Evolutionary conservation across 2,888 invertebrate genomes (phyloP).

Genomic region (Nomada fabriciana): DNA sequence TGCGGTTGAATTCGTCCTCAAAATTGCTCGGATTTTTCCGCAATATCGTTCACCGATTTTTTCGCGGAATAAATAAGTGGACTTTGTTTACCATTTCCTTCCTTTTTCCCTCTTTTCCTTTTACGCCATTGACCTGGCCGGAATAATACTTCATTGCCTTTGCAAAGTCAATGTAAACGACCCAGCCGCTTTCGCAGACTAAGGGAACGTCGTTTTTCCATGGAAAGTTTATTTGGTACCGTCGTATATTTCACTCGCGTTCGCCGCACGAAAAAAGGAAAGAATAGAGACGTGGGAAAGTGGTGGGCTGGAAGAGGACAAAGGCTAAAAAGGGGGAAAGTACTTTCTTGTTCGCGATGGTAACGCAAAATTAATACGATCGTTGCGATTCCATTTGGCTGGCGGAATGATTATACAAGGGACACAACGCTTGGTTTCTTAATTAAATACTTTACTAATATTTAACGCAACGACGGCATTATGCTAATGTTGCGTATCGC

Average conservation of each 20-base stretch:
- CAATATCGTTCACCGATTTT: neutral
- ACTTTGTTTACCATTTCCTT: constrained; percentile 11
- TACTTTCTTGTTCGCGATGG: constrained; percentile 10
- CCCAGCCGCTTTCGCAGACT: constrained; percentile 17
- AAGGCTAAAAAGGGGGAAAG: neutral
- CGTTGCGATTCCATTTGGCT: constrained; percentile 19
- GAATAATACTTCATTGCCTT: constrained; percentile 34
- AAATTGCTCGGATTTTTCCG: neutral
- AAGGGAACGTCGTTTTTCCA: constrained; percentile 42
- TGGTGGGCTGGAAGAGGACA: neutral
- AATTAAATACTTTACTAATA: constrained; percentile 19
- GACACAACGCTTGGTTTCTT: neutral
- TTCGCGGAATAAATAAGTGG: neutral
- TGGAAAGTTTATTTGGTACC: constrained; percentile 47
- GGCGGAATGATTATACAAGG: neutral
- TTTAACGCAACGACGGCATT: neutral
- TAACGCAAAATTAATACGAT: constrained; percentile 34
- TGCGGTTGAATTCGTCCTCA: neutral
- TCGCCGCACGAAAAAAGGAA: neutral
- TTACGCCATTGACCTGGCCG: constrained; percentile 13
- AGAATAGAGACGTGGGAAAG: neutral
- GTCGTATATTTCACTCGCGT: constrained; percentile 37
- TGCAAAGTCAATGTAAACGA: constrained; percentile 46
- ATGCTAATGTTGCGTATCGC: neutral
- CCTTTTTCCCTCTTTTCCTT: neutral